Evolutionary conservation across 2,888 invertebrate genomes (phyloP), one percentile per base, ranked within the genome.

Genomic region (Sphaeridia pumilis): DNA sequence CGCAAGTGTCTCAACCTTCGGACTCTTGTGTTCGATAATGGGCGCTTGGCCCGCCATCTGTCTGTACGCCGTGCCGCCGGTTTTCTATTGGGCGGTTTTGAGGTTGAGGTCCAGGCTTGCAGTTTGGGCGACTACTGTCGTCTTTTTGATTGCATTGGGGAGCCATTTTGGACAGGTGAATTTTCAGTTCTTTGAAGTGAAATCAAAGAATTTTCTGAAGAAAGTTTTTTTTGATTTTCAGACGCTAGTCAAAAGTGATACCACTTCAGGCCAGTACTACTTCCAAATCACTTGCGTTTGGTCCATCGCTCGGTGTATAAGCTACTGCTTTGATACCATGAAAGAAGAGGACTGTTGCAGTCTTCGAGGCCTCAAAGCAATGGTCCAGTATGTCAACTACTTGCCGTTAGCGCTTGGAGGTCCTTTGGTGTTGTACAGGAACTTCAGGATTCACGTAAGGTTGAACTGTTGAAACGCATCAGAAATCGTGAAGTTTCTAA

Each of bases 401-500:
- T 74, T 88, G 49, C 93, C 93, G 20, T 75, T 83, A n/a, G 73
- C 87, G 54, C 82, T 84, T 65, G 76, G 81, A 64, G 93, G 93
- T 20, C 93, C 93, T n/a, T 75, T 90, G 51, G 77, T 90, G 64
- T 73, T 81, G 5, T 89, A 82, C 71, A 74, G 79, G 60, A 79
- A 84, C 54, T 92, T 84, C 72, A 72, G 70, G 26, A 58, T 66
- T 35, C 72, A 74, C 60, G 75, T 76, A 67, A 57, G 38, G n/a
- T n/a, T n/a, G n/a, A n/a, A n/a, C n/a, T n/a, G n/a, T n/a, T n/a
- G n/a, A n/a, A n/a, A n/a, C n/a, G n/a, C n/a, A n/a, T n/a, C n/a
- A n/a, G n/a, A n/a, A n/a, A n/a, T n/a, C n/a, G n/a, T n/a, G n/a
- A n/a, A n/a, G n/a, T n/a, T n/a, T n/a, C n/a, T n/a, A n/a, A n/a